Percentiles rank a stretch among this genome's conserved stretches.
Evolutionary conservation across 2,888 invertebrate genomes (phyloP).

Genomic region (Ganaspis brasiliensis): DNA sequence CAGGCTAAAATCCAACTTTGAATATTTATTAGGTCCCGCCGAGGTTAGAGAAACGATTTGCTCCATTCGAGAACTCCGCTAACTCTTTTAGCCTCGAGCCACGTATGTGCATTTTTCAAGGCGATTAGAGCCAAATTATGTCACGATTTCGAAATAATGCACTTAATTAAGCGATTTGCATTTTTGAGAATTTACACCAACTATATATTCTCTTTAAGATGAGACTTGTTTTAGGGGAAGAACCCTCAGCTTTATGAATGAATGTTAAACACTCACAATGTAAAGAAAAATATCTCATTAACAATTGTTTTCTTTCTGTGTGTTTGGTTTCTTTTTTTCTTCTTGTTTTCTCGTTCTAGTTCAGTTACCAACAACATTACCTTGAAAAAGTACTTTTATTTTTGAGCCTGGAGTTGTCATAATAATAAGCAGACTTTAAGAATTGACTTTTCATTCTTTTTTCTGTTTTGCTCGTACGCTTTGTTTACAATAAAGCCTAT

Average conservation of each 20-base stretch:
- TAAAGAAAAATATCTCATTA: too few relatives aligned
- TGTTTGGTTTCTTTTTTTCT: too few relatives aligned
- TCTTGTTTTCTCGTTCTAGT: conserved; percentile 51
- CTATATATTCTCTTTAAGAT: too few relatives aligned
- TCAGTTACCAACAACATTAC: conserved; percentile 15
- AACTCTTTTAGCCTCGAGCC: background rate
- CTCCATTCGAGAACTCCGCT: background rate
- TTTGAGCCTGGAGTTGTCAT: background rate
- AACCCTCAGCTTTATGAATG: too few relatives aligned
- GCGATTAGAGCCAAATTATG: conserved; percentile 19
- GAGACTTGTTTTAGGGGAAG: too few relatives aligned
- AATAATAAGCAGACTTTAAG: conserved; percentile 2
- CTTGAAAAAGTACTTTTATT: background rate
- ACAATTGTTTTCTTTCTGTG: too few relatives aligned
- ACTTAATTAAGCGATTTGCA: too few relatives aligned
- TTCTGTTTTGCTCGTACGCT: background rate
- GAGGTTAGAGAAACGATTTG: conserved; percentile 25
- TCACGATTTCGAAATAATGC: background rate
- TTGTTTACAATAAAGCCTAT: background rate
- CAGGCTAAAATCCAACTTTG: conserved; percentile 31
- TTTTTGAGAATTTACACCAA: too few relatives aligned
- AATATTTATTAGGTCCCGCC: conserved; percentile 23
- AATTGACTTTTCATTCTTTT: background rate
- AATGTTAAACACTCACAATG: too few relatives aligned
- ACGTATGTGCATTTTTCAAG: conserved; percentile 43